Base-by-base conservation (phyloP, 2,113 vertebrate species). In the Peromyscus maniculatus region DNA sequence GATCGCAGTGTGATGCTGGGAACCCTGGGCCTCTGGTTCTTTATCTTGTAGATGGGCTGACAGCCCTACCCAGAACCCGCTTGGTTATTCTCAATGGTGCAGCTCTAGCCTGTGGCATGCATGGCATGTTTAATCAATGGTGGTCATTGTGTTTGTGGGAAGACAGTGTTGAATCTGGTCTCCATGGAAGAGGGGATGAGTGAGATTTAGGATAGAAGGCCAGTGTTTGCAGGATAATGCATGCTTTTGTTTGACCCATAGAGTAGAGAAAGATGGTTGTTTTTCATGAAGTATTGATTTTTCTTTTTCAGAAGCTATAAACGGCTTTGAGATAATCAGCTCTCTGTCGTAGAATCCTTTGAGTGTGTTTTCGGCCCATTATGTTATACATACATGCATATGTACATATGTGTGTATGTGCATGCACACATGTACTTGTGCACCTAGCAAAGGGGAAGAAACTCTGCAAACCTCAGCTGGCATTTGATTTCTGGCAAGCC, bases 171-270 rank as follows among this genome's bases (percentile, higher is more conserved):
- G 91, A 87, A 59, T 67, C 74, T 87, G 71, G 89, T 52, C 91
- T 89, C 67, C 46, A 74, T 87, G 95, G 72, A 92, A 62, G 62
- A 71, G 36, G 67, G 86, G 55, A 28, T 91, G 82, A 89, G 95
- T 39, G 62, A 91, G 89, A 80, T 22, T 52, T 62, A 59, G 77
- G 93, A 97, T 83, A 97, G 93, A 97, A 95, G 89, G 74, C 86
- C 91, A 94, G 89, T 97, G 97, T 97, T 91, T 87, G 33, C 78
- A 89, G 77, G 78, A 96, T 95, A 96, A 97, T 95, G 49, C 49
- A 24, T 31, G 69, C 97, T 97, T 97, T 96, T 97, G 96, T 97
- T 83, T 91, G 93, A 86, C 46, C 78, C 71, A 74, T 87, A 46
- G 87, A 87, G 89, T 77, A 74, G 86, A 94, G 78, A 91, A 87